Percentiles rank a stretch among this genome's conserved stretches.
phyloP scores from a whole-genome alignment of 2,888 invertebrate genomes.

The Dyspetes luteomarginatus region DNA sequence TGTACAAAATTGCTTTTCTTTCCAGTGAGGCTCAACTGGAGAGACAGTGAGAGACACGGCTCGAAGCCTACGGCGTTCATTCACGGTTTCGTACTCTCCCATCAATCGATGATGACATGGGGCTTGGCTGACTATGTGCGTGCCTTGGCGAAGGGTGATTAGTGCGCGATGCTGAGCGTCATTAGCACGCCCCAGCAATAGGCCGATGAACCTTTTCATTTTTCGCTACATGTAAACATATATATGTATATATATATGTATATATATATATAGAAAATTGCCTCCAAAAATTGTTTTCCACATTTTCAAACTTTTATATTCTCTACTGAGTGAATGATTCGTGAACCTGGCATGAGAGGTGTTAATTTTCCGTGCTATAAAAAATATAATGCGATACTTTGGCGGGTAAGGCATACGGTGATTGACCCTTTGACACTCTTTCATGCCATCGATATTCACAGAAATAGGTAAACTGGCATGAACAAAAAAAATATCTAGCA shows the following conservation, averaged over 20 bases:
- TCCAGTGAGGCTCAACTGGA: conserved; percentile 8
- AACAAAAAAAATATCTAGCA: not conserved
- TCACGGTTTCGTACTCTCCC: conserved; percentile 50
- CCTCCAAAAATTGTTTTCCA: not conserved
- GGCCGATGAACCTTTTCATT: conserved; percentile 74
- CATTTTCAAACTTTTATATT: conserved; percentile 40
- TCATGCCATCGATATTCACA: no score
- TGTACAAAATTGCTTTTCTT: conserved; percentile 56
- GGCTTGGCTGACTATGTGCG: conserved; percentile 28
- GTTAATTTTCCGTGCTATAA: conserved; percentile 18
- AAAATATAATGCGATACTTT: not conserved
- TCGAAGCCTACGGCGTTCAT: conserved; percentile 44
- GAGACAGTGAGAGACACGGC: not conserved
- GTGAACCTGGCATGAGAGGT: conserved; percentile 3
- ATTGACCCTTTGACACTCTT: not conserved
- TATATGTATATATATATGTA: not conserved
- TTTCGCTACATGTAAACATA: conserved; percentile 76
- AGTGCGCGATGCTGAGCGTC: conserved; percentile 68
- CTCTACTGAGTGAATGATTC: conserved; percentile 33
- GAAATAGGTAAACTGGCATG: not conserved
- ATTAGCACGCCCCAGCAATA: conserved; percentile 72
- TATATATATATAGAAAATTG: not conserved
- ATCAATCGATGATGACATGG: conserved; percentile 69
- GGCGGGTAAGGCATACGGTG: not conserved
- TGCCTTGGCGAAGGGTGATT: conserved; percentile 62